A percentile compares a stretch with the other conserved stretches of the same genome.
Evolutionary conservation across 2,797 vertebrate species (phyloP).

Genomic region (Pseudochirops cupreus): DNA sequence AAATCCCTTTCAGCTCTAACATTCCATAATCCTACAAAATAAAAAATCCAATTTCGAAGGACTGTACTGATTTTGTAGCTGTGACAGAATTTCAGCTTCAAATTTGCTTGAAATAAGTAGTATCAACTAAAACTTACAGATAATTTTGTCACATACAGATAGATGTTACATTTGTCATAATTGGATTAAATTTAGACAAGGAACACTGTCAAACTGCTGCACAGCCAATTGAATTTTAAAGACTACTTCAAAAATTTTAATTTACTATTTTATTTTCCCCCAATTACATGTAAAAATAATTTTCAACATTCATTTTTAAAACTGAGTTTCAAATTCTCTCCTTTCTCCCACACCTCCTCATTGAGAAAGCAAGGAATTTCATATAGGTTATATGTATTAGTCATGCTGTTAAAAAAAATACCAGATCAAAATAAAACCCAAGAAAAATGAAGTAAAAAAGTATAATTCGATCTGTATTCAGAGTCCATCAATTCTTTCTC

Average conservation of each 20-base stretch:
- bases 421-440: no score
- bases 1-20: neutral
- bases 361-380: no score
- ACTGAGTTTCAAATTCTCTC: no score
- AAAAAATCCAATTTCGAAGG: neutral
- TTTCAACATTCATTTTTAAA: no score
- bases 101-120: neutral
- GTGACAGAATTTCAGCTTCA: neutral
- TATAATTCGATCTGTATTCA: no score
- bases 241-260: neutral
- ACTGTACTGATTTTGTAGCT: neutral
- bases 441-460: no score
- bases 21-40: neutral
- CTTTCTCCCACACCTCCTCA: no score
- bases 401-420: no score
- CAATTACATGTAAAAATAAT: neutral
- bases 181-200: neutral
- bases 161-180: neutral
- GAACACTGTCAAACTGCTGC: constrained; percentile 4
- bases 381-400: no score
- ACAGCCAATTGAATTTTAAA: neutral
- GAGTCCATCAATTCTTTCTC: no score
- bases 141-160: neutral
- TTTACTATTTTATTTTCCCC: no score
- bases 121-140: neutral